Base-by-base conservation (phyloP, 2,797 vertebrate species). In the Rhinophrynus dorsalis region DNA sequence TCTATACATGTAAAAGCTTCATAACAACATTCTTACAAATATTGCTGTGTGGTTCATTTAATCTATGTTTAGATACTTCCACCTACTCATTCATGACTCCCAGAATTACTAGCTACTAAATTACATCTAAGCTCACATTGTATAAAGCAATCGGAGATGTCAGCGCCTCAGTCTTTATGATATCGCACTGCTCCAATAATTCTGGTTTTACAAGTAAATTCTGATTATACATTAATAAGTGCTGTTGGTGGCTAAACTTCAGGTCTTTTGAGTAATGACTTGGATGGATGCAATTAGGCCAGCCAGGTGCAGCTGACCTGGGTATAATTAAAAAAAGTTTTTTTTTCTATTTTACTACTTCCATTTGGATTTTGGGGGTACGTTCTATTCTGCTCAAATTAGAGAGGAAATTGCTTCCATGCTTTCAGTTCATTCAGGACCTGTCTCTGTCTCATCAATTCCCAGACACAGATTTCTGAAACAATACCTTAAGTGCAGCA, bases 261-360 rank as follows among this genome's bases (percentile, higher is more conserved):
- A 83, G 82, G 80, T 83, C 87, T 87, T 78, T n/a, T 81, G 81
- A 86, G 85, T 90, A 86, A 89, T 83, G 84, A 88, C 82, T 81
- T 68, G 70, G 88, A 81, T 85, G 84, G 85, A 92, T 92, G 92
- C 93, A 96, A 98, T 98, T 98, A 98, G 92, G 87, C 85, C 3
- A 61, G 90, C 95, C 96, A 99, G 96, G 95, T 97, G 95, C 93
- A 92, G 89, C 83, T 66, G 86, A 83, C 85, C 89, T 84, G 87
- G 89, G 87, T 86, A 89, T 92, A 84, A 91, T 91, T 91, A 93
- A 94, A 80, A 92, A 84, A 90, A 94, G 95, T 82, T 92, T 83
- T 89, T 90, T 93, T 91, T 89, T 81, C 90, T 92, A 94, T 94
- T 95, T 94, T 96, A 98, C 92, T 95, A 91, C 95, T 97, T 98